These are phyloP conservation scores for Rhagophthalmus giganteus DNA, from an alignment of 2,888 invertebrate genomes.

Conservation along the genomic window DNA sequence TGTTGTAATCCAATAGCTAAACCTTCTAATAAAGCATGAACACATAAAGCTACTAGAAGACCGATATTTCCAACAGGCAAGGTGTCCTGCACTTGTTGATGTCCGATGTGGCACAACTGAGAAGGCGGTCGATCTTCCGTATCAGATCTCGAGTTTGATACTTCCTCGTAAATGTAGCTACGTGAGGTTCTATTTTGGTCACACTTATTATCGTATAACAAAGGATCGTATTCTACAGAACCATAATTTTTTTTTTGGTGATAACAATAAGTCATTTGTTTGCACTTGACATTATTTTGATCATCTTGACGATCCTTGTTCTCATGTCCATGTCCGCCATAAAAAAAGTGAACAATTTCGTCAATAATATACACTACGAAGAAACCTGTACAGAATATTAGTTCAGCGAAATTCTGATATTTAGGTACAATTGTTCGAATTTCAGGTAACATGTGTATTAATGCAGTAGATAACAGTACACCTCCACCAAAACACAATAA, in stretches of 20 bases:
- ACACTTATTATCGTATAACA: slow-evolving; percentile 6
- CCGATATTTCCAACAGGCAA: slow-evolving; percentile 66
- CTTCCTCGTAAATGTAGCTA: slow-evolving; percentile 38
- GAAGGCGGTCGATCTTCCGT: slow-evolving; percentile 40
- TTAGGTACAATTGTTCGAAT: slow-evolving; percentile 59
- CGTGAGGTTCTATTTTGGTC: slow-evolving; percentile 23
- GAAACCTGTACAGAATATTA: slow-evolving; percentile 70
- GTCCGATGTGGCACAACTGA: slow-evolving; percentile 67
- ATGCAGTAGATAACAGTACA: slow-evolving; percentile 73
- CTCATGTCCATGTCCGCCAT: slow-evolving; percentile 53
- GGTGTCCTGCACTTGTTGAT: slow-evolving; percentile 66
- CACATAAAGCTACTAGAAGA: slow-evolving; percentile 71
- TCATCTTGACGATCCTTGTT: slow-evolving; percentile 11
- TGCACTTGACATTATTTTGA: slow-evolving; percentile 15
- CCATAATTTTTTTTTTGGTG: slow-evolving; percentile 16
- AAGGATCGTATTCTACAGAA: slow-evolving; percentile 11
- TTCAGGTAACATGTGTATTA: slow-evolving; percentile 83
- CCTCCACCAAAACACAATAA: slow-evolving; percentile 81
- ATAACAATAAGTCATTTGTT: slow-evolving; percentile 18
- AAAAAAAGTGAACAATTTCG: slow-evolving; percentile 70
- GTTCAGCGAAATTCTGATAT: slow-evolving; percentile 61
- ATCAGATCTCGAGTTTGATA: background rate
- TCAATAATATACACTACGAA: slow-evolving; percentile 73
- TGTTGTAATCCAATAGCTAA: slow-evolving; percentile 79
- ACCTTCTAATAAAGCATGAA: slow-evolving; percentile 80